Conservation (phyloP, 2,797 vertebrate species). For the Natrix natrix region DNA sequence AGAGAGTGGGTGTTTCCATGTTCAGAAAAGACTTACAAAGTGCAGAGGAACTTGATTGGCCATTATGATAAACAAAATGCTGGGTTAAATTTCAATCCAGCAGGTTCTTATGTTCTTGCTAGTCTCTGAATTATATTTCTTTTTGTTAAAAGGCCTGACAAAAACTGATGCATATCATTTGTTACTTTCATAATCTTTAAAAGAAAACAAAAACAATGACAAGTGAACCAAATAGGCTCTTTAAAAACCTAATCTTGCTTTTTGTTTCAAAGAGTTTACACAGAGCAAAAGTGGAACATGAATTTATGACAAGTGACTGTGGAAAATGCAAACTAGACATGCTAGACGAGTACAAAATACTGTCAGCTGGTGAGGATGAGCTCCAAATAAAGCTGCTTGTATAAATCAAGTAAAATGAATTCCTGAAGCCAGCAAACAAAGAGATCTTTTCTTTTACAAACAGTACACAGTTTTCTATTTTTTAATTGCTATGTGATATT, state of each 20-base stretch:
- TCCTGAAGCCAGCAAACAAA: not conserved
- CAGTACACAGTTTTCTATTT: not conserved
- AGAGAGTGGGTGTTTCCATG: not conserved
- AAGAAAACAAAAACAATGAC: not conserved
- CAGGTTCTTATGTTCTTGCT: not conserved
- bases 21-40: not conserved
- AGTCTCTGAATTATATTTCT: not conserved
- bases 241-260: slow-evolving; percentile 5
- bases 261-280: not conserved
- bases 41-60: not conserved
- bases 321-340: slow-evolving; percentile 33
- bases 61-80: not conserved
- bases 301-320: not conserved
- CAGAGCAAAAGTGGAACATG: slow-evolving; percentile 1
- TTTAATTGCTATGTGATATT: not conserved
- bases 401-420: not conserved
- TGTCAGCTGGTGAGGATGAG: slow-evolving; percentile 21
- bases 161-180: not conserved
- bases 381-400: slow-evolving; percentile 11
- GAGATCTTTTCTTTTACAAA: not conserved
- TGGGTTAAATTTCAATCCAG: not conserved
- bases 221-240: slow-evolving; percentile 6
- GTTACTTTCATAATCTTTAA: not conserved
- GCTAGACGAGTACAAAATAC: slow-evolving; percentile 1
- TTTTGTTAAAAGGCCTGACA: not conserved